Conservation (phyloP, 2,888 invertebrate genomes). For the Chaetoderma sp. region DNA sequence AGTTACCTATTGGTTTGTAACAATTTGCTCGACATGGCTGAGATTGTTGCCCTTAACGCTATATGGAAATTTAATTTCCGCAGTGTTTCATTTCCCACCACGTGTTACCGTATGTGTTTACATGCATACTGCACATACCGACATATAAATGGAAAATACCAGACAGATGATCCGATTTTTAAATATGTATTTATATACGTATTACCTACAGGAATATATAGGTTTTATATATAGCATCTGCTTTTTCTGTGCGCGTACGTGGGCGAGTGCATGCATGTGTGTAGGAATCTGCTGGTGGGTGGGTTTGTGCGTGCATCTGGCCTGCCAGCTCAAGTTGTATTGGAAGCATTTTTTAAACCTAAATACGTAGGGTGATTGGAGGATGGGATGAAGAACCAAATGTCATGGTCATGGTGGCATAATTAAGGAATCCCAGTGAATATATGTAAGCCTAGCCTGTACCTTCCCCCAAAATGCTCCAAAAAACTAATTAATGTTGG, state of each 20-base stretch:
- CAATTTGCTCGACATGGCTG: too few relatives aligned
- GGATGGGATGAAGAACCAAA: too few relatives aligned
- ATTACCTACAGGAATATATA: neutral
- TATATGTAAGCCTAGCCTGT: too few relatives aligned
- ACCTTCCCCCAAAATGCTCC: too few relatives aligned
- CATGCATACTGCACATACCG: neutral
- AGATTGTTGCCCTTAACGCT: too few relatives aligned
- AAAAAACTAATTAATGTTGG: too few relatives aligned
- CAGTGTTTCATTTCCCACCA: neutral
- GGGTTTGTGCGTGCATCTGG: neutral
- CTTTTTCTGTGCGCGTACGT: neutral
- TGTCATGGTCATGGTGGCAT: too few relatives aligned
- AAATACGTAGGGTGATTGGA: too few relatives aligned
- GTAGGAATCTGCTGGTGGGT: neutral
- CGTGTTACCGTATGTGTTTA: neutral
- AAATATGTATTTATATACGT: neutral
- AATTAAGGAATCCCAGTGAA: too few relatives aligned
- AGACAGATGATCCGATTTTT: neutral
- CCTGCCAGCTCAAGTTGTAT: neutral
- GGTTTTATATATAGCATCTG: neutral
- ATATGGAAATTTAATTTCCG: too few relatives aligned
- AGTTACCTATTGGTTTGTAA: too few relatives aligned
- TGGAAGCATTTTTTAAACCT: neutral
- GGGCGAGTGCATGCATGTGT: neutral
- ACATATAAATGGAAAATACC: neutral